Base-by-base conservation (phyloP, 2,888 invertebrate genomes). In the Dolichopus griseipennis region DNA sequence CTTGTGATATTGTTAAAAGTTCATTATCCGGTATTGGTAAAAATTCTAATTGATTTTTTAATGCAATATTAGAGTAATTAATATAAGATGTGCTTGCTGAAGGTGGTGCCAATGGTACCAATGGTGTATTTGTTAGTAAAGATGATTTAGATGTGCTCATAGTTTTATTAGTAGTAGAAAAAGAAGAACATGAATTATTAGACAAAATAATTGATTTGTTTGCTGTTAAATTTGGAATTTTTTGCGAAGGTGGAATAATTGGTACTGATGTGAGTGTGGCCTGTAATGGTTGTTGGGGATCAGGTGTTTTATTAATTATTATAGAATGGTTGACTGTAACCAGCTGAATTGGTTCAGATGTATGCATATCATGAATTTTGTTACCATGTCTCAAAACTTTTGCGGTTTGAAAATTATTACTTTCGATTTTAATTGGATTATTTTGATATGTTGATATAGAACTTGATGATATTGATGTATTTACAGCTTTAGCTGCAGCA, bases 251-350 rank as follows among this genome's bases (percentile, higher is more conserved):
- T 66, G 65, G 70, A 61, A 66, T 67, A 66, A 66, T 64, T 67
- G 21, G 63, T 61, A 27, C 18, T 27, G 63, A 27, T 63, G 63
- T 15, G 1, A 63, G 8, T 4, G 22, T 22, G 9, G 21, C 66
- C n/a, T 27, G n/a, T 27, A 62, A 12, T 62, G 22, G n/a, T 65
- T 61, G 64, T 34, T 20, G 34, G 43, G 78, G 77, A 69, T 80
- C 81, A 41, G 78, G 77, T 66, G 79, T 79, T 74, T 79, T 81
- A 72, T 81, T 79, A 43, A 81, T 79, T 67, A 81, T 79, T 69
- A 81, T 80, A 69, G 81, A 79, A 70, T 81, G 80, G 73, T 81
- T 81, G 64, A 81, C 77, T 67, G 81, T 80, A 61, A 81, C 78
- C 67, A 77, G 75, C 73, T 79, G 79, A 43, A 75, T 64, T 22